Percentiles rank a stretch among this genome's conserved stretches.
Conservation (phyloP, 2,113 vertebrate genomes). For the Prochilodus magdalenae region DNA sequence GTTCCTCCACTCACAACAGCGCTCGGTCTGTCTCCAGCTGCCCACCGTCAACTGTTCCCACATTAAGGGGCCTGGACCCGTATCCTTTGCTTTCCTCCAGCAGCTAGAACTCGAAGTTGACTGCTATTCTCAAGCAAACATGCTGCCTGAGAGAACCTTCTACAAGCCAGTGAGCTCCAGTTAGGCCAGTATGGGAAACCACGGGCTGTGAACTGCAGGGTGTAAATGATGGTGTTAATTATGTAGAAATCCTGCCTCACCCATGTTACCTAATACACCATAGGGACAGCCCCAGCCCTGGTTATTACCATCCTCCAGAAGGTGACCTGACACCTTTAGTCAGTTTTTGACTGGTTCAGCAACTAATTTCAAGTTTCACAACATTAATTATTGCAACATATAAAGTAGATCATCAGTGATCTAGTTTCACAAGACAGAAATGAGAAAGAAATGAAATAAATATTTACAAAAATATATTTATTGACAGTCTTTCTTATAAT, state of each 20-base stretch:
- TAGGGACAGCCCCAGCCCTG: neutral
- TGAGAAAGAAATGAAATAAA: neutral
- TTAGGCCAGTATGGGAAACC: neutral
- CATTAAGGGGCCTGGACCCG: neutral
- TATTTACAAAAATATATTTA: slow-evolving; percentile 21
- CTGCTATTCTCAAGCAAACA: neutral
- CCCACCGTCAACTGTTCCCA: too few relatives aligned
- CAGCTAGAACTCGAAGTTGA: slow-evolving; percentile 28
- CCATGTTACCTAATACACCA: neutral
- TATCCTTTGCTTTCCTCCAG: slow-evolving; percentile 12
- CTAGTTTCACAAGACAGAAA: neutral
- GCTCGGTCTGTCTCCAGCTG: neutral
- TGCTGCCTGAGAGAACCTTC: neutral
- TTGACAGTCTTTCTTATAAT: neutral
- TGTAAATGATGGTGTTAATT: neutral
- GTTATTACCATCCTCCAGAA: neutral
- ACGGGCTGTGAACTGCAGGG: too few relatives aligned
- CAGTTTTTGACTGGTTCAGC: neutral
- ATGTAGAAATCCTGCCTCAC: neutral
- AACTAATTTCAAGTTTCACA: neutral
- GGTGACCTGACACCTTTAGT: neutral
- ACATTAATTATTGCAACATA: neutral
- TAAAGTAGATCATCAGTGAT: too few relatives aligned
- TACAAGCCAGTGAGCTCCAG: neutral
- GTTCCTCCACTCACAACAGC: neutral